Percentiles rank a stretch among this genome's conserved stretches.
phyloP scores from a whole-genome alignment of 23 tunicate genomes.

The Corella eumyota region DNA sequence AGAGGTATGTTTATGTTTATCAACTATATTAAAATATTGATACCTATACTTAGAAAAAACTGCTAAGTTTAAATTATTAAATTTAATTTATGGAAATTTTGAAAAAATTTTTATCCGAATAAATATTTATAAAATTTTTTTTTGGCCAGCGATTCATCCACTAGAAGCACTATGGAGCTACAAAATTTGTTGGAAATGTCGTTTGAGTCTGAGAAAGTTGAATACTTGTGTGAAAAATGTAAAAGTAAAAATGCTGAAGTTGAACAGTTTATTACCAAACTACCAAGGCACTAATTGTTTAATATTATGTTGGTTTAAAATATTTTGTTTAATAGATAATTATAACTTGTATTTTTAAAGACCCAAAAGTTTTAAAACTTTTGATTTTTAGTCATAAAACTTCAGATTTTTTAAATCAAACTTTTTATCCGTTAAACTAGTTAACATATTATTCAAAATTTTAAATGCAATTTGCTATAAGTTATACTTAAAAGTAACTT shows the following conservation, averaged over 20 bases:
- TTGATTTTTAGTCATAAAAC: neutral
- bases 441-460: too few relatives aligned
- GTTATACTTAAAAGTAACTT: too few relatives aligned
- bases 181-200: constrained; percentile 26
- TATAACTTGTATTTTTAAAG: neutral
- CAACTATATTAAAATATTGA: too few relatives aligned
- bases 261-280: constrained; percentile 7
- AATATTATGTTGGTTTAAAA: neutral
- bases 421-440: too few relatives aligned
- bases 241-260: constrained; percentile 21
- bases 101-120: too few relatives aligned
- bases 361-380: neutral
- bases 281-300: constrained; percentile 24
- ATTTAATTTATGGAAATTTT: too few relatives aligned
- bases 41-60: too few relatives aligned
- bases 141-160: too few relatives aligned
- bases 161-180: constrained; percentile 7
- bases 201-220: constrained; percentile 20
- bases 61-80: too few relatives aligned
- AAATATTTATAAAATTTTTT: too few relatives aligned
- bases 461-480: too few relatives aligned
- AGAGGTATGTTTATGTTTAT: constrained; percentile 5
- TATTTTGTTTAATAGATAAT: neutral
- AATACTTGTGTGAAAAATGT: constrained; percentile 29
- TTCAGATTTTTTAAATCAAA: too few relatives aligned